A percentile compares a stretch with the other conserved stretches of the same genome.
Evolutionary conservation across 2,797 vertebrate genomes (phyloP).

Genomic region (Phataginus tricuspis): DNA sequence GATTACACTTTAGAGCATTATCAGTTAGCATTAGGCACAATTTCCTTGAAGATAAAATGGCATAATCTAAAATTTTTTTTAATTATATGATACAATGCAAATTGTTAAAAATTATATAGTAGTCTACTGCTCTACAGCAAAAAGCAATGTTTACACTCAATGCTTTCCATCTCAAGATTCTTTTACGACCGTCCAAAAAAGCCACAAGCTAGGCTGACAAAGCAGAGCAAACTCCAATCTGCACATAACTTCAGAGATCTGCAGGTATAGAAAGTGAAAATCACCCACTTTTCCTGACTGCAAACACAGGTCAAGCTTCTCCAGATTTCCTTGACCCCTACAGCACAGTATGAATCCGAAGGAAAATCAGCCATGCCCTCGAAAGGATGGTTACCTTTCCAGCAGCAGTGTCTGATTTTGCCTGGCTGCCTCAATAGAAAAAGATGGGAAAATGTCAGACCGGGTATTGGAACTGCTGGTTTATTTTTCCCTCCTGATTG

Average conservation of each 20-base stretch:
- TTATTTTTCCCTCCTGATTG: conserved; percentile 73
- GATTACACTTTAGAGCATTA: neutral
- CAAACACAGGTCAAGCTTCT: conserved; percentile 57
- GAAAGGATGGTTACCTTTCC: conserved; percentile 61
- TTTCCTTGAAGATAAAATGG: conserved; percentile 51
- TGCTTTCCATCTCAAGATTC: conserved; percentile 87
- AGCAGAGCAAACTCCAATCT: conserved; percentile 82
- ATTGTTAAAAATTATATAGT: neutral
- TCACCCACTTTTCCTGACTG: conserved; percentile 80
- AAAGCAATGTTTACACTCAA: conserved; percentile 83
- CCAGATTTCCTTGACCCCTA: conserved; percentile 79
- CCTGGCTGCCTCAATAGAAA: conserved; percentile 77
- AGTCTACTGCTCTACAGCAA: neutral
- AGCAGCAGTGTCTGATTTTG: conserved; percentile 50
- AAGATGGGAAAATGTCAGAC: conserved; percentile 80
- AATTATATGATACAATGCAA: neutral
- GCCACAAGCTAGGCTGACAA: conserved; percentile 84
- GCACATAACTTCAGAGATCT: conserved; percentile 79
- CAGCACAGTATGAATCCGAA: conserved; percentile 83
- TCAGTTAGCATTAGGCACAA: neutral
- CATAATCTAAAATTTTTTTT: neutral
- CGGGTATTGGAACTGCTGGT: conserved; percentile 62
- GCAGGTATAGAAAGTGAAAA: conserved; percentile 77
- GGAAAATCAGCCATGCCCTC: conserved; percentile 82
- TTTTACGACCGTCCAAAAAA: conserved; percentile 81